A percentile compares a stretch with the other conserved stretches of the same genome.
These are phyloP conservation scores for Corythucha ciliata DNA, from an alignment of 2,888 invertebrate species.

Conservation along the genomic window DNA sequence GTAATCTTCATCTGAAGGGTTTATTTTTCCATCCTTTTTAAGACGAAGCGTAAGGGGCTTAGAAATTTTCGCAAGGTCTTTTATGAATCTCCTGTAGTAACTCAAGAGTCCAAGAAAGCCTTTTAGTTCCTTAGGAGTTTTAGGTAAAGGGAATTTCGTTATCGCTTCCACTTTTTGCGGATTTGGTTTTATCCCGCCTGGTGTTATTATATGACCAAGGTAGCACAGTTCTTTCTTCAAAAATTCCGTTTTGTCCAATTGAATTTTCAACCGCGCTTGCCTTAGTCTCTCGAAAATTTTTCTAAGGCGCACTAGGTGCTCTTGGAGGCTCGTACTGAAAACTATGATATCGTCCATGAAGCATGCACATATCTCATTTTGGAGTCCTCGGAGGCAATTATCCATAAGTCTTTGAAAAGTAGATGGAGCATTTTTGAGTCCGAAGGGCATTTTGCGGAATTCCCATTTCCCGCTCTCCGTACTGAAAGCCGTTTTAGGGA, in stretches of 20 bases:
- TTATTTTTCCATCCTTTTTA: constrained; percentile 31
- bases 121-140: background rate
- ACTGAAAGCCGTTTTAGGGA: constrained; percentile 1
- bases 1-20: constrained; percentile 4
- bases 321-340: constrained; percentile 1
- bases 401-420: background rate
- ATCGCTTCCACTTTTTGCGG: background rate
- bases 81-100: constrained; percentile 12
- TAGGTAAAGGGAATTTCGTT: background rate
- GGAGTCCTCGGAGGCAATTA: background rate
- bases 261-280: background rate
- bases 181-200: background rate
- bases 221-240: background rate
- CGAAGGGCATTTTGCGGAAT: background rate
- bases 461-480: background rate
- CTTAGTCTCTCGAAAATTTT: background rate
- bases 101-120: constrained; percentile 6
- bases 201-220: constrained; percentile 27
- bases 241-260: background rate
- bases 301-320: background rate
- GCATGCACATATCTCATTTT: background rate
- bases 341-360: background rate
- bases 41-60: constrained; percentile 34
- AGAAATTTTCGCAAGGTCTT: constrained; percentile 33
- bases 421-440: background rate